Percentiles rank a stretch among this genome's conserved stretches.
Evolutionary conservation across 2,113 vertebrate genomes (phyloP).

Genomic region (Tetraodon nigroviridis): DNA sequence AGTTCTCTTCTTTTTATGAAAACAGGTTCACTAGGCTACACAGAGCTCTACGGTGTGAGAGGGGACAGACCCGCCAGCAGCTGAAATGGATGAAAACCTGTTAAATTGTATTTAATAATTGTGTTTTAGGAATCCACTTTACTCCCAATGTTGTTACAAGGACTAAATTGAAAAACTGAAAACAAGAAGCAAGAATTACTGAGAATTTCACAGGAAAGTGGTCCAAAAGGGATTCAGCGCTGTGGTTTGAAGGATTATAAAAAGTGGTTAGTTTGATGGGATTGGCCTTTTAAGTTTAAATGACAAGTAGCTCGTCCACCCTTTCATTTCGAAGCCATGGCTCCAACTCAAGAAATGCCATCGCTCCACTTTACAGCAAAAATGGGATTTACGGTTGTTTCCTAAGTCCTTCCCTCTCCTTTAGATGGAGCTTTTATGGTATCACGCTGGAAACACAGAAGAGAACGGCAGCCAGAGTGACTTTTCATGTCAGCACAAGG

Average conservation of each 20-base stretch:
- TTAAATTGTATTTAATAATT: not conserved
- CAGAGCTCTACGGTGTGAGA: not conserved
- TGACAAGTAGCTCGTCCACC: constrained; percentile 20
- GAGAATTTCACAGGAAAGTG: not conserved
- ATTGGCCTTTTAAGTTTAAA: constrained; percentile 37
- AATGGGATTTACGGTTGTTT: constrained; percentile 41
- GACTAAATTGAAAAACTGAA: constrained; percentile 2
- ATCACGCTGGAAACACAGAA: not conserved
- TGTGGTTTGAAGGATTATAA: constrained; percentile 39
- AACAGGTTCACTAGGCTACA: not conserved
- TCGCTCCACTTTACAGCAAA: constrained; percentile 13
- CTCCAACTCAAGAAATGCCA: constrained; percentile 24
- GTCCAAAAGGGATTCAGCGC: constrained; percentile 24
- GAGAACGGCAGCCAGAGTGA: not conserved
- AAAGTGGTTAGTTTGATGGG: constrained; percentile 15
- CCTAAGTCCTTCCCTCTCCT: not conserved
- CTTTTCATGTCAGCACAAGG: not conserved
- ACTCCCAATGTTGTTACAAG: not conserved
- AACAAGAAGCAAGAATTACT: not conserved
- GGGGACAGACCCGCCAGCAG: too few species aligned
- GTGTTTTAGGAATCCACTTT: not conserved
- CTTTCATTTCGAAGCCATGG: constrained; percentile 10
- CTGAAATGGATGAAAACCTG: too few species aligned
- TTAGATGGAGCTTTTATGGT: constrained; percentile 4
- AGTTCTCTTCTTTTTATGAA: not conserved